A percentile compares a stretch with the other conserved stretches of the same genome.
Conservation (phyloP, 2,113 vertebrate genomes). For the Pomatorhinus ruficollis region DNA sequence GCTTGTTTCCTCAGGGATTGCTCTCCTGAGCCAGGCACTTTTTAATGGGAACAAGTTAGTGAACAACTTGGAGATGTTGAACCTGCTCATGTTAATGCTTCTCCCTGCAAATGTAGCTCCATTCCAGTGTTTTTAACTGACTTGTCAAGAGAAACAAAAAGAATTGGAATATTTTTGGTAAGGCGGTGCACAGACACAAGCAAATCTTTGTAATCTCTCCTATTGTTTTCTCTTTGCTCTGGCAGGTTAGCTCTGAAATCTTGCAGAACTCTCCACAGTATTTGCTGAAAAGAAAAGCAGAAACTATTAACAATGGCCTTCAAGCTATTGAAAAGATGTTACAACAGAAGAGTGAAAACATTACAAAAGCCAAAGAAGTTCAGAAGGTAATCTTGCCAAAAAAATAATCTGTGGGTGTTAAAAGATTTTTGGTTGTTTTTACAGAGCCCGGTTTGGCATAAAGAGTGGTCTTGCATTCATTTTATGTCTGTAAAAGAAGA, state of each 20-base stretch:
- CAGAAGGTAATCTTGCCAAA: slow-evolving; percentile 82
- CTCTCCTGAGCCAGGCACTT: neutral
- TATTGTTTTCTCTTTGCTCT: neutral
- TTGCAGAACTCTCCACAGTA: slow-evolving; percentile 80
- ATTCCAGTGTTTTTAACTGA: neutral
- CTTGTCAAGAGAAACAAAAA: neutral
- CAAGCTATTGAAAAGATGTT: slow-evolving; percentile 81
- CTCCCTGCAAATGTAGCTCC: neutral
- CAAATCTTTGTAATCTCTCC: neutral
- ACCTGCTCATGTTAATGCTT: fast-evolving
- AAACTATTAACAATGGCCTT: slow-evolving; percentile 82
- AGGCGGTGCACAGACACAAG: neutral
- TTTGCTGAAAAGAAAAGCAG: slow-evolving; percentile 79
- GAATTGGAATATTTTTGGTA: neutral
- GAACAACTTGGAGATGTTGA: neutral
- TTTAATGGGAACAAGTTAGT: neutral
- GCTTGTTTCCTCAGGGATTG: neutral
- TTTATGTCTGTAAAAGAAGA: neutral
- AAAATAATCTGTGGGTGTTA: neutral
- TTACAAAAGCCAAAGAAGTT: slow-evolving; percentile 81
- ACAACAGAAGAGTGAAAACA: slow-evolving; percentile 78
- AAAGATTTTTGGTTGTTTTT: neutral
- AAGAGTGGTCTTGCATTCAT: neutral
- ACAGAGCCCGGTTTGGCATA: neutral
- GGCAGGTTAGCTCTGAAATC: slow-evolving; percentile 79